phyloP scores from a whole-genome alignment of 2,888 invertebrate species.

The Heliconius ethilla region DNA sequence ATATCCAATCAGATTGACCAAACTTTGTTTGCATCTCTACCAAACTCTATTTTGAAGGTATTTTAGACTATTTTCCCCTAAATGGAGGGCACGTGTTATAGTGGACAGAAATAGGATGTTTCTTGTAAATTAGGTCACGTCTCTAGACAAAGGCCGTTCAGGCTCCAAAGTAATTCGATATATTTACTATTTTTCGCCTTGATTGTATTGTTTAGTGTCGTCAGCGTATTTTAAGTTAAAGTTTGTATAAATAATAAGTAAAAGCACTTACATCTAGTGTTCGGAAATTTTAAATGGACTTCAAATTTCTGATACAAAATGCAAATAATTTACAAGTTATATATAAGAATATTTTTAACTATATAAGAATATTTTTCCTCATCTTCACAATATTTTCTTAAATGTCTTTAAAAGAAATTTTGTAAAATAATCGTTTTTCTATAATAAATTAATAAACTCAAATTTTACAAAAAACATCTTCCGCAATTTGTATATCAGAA shows the following conservation, averaged over 20 bases:
- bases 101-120: slow-evolving; percentile 63
- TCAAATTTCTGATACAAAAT: background rate
- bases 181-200: slow-evolving; percentile 51
- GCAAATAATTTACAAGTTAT: background rate
- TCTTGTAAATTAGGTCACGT: slow-evolving; percentile 74
- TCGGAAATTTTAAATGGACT: background rate
- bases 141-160: slow-evolving; percentile 61
- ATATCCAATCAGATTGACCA: slow-evolving; percentile 53
- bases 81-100: slow-evolving; percentile 43
- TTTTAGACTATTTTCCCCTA: slow-evolving; percentile 53
- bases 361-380: background rate
- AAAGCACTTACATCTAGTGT: background rate
- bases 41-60: slow-evolving; percentile 49
- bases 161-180: slow-evolving; percentile 59
- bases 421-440: too few relatives aligned
- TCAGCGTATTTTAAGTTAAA: slow-evolving; percentile 18
- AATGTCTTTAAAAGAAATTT: too few relatives aligned
- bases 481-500: too few relatives aligned
- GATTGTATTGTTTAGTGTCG: slow-evolving; percentile 40
- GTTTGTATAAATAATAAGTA: background rate
- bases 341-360: too few relatives aligned
- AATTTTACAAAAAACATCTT: too few relatives aligned
- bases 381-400: too few relatives aligned
- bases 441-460: too few relatives aligned
- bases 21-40: slow-evolving; percentile 52